Evolutionary conservation across 2,113 vertebrate genomes (phyloP).

Genomic region (Mastomys coucha): DNA sequence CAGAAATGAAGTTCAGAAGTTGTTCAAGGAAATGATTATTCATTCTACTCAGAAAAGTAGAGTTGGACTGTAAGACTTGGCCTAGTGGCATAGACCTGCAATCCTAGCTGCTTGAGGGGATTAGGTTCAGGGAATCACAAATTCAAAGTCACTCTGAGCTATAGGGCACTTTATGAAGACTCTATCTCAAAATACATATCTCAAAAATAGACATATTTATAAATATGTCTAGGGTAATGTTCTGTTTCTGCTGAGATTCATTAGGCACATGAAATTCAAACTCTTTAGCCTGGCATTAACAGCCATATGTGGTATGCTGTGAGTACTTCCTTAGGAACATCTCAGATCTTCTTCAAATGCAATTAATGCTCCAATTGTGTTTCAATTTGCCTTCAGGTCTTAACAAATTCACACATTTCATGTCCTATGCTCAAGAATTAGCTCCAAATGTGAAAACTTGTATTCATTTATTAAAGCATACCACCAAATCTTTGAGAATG

Average conservation of each 20-base stretch:
- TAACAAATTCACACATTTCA: neutral
- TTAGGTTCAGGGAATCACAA: neutral
- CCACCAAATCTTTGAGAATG: neutral
- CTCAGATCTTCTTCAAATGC: constrained; percentile 18
- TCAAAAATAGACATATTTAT: neutral
- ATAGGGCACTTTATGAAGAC: neutral
- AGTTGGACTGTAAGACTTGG: neutral
- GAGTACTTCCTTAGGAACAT: constrained; percentile 30
- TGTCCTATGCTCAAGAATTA: constrained; percentile 18
- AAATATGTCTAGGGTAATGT: constrained; percentile 36
- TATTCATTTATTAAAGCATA: constrained; percentile 16
- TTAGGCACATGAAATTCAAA: neutral
- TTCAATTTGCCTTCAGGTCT: constrained; percentile 13
- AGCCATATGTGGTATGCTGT: constrained; percentile 10
- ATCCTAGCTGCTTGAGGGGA: neutral
- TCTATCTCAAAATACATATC: neutral
- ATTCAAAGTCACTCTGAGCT: neutral
- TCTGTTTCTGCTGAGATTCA: neutral
- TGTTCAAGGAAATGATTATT: constrained; percentile 28
- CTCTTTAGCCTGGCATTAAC: neutral
- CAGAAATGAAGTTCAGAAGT: neutral
- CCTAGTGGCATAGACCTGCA: neutral
- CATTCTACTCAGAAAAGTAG: neutral
- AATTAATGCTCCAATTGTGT: neutral
- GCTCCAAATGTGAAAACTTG: neutral